Base-by-base conservation (phyloP, 2,888 invertebrate species). In the Cylloceria caligata region DNA sequence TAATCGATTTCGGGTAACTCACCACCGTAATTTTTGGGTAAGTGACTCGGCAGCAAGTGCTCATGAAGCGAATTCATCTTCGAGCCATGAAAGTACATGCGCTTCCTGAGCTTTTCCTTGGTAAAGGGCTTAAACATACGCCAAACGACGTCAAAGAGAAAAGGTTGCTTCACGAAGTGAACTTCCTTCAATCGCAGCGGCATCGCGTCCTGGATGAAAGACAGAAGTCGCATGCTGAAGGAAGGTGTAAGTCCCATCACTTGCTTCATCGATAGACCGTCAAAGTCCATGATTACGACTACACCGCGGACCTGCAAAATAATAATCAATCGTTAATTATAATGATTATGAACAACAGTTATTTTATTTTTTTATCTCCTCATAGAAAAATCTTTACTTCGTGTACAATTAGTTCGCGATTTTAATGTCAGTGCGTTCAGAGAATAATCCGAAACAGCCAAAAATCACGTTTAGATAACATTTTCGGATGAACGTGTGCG, bases 151-250 rank as follows among this genome's bases (percentile, higher is more conserved):
- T 96, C 97, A 93, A 97, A 97, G 83, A 97, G 93, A 93, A 96
- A 96, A 0, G 97, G 97, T 89, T 97, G 96, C 89, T 97, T 97
- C 2, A 97, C 96, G 90, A 97, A 96, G 93, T 97, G 97, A 9
- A 97, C 92, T 93, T 97, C 97, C 92, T 97, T 97, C 87, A 97
- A 93, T 73, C 97, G 94, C 68, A 97, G 92, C 2, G 97, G 97
- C 97, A 97, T 96, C 0, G 97, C 97, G 78, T 97, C 97, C 93
- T 97, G 97, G 86, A 97, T 97, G 93, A 97, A 97, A 9, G 95
- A 95, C 81, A 97, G 94, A 68, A 97, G 94, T 65, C 96, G 95
- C 93, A 95, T 95, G 67, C 96, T 96, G 93, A 97, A 97, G 7
- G 95, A 93, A 0, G 97, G 97, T 0, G 95, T 94, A 67, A 97